Evolutionary conservation across 2,113 vertebrate species (phyloP), one percentile per base, ranked within the genome.

Genomic region (Strix aluco): DNA sequence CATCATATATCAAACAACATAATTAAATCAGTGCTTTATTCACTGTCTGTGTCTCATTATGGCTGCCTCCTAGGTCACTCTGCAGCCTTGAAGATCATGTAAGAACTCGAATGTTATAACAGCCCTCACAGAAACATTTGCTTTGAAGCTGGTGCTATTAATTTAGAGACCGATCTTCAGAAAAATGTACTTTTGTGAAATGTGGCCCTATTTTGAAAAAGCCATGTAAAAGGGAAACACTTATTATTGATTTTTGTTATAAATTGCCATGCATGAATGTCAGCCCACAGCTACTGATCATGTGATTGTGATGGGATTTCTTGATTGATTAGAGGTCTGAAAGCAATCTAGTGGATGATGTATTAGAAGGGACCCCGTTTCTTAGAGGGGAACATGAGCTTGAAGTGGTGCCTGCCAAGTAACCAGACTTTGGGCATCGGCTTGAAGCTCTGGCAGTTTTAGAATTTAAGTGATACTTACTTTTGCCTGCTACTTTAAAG

Each of bases 1-100:
- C 95, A 97, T 95, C 72, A 74, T 94, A 91, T 97, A 96, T 97
- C 94, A 97, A 97, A 92, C 87, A 82, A 66, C 59, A 78, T 96
- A 97, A 97, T 96, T 96, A 96, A 97, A 97, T 94, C 90, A 97
- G 90, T 92, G 92, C 82, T 94, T 93, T 93, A 86, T 91, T 96
- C 84, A 55, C 94, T 95, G 84, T 73, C 96, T 97, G 97, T 90
- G 42, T 96, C 94, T 96, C 88, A 92, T 97, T 97, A 96, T 78
- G 83, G 55, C 86, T 96, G 83, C 80, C 95, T 96, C 74, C 71
- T 91, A 95, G 91, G 96, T 97, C 91, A 97, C 70, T 63, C 79
- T 80, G 81, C 83, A 92, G 78, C 84, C 67, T 81, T 88, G 62
- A 81, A 95, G 91, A 96, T 90, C 91, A 1, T 95, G 84, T 95